These are phyloP conservation scores for Australoheros facetus DNA, from an alignment of 2,797 vertebrate genomes.

Conservation along the genomic window DNA sequence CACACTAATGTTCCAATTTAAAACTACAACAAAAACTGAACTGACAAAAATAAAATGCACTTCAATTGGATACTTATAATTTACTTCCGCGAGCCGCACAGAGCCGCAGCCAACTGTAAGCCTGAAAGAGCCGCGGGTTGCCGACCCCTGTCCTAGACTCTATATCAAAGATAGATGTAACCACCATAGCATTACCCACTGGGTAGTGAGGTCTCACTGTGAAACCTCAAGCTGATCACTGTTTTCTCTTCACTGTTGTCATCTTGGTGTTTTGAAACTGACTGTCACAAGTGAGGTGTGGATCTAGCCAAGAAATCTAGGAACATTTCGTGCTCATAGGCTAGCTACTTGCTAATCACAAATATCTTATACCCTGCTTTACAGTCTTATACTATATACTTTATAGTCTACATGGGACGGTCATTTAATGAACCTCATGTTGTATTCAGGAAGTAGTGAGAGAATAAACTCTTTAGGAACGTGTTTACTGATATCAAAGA, in stretches of 20 bases:
- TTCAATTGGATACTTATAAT: no score
- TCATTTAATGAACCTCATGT: neutral
- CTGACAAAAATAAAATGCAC: no score
- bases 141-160: no score
- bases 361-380: neutral
- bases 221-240: neutral
- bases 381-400: neutral
- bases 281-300: accelerated
- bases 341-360: no score
- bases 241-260: neutral
- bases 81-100: no score
- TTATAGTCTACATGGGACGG: accelerated
- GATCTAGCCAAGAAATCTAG: neutral
- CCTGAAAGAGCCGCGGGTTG: no score
- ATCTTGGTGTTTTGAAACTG: neutral
- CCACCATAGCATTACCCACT: neutral
- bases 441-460: neutral
- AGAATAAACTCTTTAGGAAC: neutral
- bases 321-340: neutral
- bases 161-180: no score
- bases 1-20: no score
- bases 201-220: neutral
- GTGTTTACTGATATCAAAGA: neutral
- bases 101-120: no score
- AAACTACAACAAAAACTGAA: no score